A percentile compares a stretch with the other conserved stretches of the same genome.
These are phyloP conservation scores for Neosalanx taihuensis DNA, from an alignment of 2,797 vertebrate species.

Conservation along the genomic window DNA sequence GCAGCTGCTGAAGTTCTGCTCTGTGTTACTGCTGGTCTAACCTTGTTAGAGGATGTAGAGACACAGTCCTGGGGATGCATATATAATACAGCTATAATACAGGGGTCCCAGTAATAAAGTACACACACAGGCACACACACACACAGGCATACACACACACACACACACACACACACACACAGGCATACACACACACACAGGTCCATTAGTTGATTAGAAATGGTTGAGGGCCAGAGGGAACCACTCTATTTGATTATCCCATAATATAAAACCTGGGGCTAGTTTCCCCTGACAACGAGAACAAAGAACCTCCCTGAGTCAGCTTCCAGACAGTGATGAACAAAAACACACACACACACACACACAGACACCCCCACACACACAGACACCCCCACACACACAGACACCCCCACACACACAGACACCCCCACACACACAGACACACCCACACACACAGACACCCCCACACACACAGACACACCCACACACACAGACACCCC, in stretches of 20 bases:
- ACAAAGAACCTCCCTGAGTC: conserved; percentile 53
- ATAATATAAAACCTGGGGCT: conserved; percentile 50
- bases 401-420: conserved; percentile 20
- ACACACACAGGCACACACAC: background rate
- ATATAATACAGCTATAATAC: conserved; percentile 40
- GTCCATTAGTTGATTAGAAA: conserved; percentile 74
- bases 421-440: background rate
- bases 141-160: conserved; percentile 11
- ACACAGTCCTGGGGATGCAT: conserved; percentile 30
- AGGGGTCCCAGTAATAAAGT: conserved; percentile 21
- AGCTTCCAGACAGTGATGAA: conserved; percentile 15
- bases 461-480: background rate
- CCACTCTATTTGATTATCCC: conserved; percentile 74
- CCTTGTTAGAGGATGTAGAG: conserved; percentile 29
- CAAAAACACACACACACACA: conserved; percentile 9
- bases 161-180: conserved; percentile 24
- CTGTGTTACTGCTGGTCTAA: conserved; percentile 38
- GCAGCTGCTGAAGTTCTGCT: background rate
- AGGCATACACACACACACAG: conserved; percentile 19
- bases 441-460: conserved; percentile 16
- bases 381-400: background rate
- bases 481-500: background rate
- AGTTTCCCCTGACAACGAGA: conserved; percentile 57
- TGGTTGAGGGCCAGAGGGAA: conserved; percentile 58
- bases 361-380: conserved; percentile 16